Percentiles rank a stretch among this genome's conserved stretches.
Evolutionary conservation across 2,113 vertebrate genomes (phyloP).

Genomic region (Myrmecophaga tridactyla): DNA sequence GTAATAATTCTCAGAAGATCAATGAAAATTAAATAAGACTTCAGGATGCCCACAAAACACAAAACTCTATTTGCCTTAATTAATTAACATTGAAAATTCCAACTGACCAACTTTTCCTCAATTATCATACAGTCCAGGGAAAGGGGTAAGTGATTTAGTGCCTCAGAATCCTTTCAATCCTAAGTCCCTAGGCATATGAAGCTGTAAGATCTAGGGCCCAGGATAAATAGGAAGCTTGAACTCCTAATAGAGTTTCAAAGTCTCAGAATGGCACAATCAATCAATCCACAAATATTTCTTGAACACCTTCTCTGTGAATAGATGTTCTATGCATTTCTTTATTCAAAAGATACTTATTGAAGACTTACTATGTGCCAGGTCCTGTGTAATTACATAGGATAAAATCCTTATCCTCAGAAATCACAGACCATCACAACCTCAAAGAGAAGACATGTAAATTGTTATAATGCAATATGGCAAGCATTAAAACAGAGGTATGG

Average conservation of each 20-base stretch:
- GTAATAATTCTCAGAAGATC: not conserved
- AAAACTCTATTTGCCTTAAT: not conserved
- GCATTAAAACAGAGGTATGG: not conserved
- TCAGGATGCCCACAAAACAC: not conserved
- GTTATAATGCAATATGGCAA: too few species aligned
- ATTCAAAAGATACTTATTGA: too few species aligned
- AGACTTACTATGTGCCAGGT: too few species aligned
- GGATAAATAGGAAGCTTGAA: too few species aligned
- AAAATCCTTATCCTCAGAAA: not conserved
- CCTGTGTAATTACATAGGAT: not conserved
- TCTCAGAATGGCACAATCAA: too few species aligned
- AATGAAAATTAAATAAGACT: not conserved
- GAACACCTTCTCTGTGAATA: not conserved
- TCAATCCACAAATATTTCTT: not conserved
- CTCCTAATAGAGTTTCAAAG: too few species aligned
- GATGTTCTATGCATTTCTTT: too few species aligned
- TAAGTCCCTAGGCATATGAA: not conserved
- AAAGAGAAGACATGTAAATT: not conserved
- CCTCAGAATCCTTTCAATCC: not conserved
- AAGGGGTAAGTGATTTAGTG: too few species aligned
- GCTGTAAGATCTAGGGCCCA: too few species aligned
- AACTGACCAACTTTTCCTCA: too few species aligned
- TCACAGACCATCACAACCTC: too few species aligned
- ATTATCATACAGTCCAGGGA: not conserved
- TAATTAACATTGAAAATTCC: not conserved